phyloP scores from a whole-genome alignment of 2,888 invertebrate species.

The Pimpla rufipes region DNA sequence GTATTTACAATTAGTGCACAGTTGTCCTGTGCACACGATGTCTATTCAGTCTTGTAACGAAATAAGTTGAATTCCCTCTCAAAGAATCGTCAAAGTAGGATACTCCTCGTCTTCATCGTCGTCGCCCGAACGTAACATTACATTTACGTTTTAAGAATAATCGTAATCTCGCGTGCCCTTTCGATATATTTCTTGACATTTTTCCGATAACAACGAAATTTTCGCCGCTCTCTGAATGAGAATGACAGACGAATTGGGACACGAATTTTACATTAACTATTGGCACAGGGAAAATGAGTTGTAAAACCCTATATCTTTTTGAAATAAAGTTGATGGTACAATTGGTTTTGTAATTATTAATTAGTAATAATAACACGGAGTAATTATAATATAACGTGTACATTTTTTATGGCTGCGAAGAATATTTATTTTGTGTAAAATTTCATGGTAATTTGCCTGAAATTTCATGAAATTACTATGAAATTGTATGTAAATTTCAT shows the following conservation, averaged over 20 bases:
- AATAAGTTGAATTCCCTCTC: constrained; percentile 9
- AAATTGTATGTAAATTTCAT: too few species aligned
- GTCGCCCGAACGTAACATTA: neutral
- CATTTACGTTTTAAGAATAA: neutral
- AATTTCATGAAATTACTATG: too few species aligned
- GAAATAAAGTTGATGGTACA: too few species aligned
- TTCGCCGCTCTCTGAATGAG: neutral
- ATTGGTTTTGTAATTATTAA: too few species aligned
- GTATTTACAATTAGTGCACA: constrained; percentile 42
- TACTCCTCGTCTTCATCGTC: neutral
- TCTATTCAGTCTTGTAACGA: constrained; percentile 53
- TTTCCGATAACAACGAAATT: neutral
- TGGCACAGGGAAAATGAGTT: too few species aligned
- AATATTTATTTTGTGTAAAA: too few species aligned
- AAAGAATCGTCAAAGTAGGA: constrained; percentile 29
- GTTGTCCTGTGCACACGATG: neutral
- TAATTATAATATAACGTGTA: too few species aligned
- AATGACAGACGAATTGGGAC: neutral
- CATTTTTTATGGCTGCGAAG: too few species aligned
- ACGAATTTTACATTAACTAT: neutral
- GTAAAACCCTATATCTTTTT: too few species aligned
- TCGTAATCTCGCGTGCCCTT: neutral
- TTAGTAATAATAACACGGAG: too few species aligned
- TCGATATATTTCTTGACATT: neutral
- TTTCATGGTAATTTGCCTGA: too few species aligned